Evolutionary conservation across 2,888 invertebrate genomes (phyloP), one percentile per base, ranked within the genome.

Genomic region (Perithous albicinctus): DNA sequence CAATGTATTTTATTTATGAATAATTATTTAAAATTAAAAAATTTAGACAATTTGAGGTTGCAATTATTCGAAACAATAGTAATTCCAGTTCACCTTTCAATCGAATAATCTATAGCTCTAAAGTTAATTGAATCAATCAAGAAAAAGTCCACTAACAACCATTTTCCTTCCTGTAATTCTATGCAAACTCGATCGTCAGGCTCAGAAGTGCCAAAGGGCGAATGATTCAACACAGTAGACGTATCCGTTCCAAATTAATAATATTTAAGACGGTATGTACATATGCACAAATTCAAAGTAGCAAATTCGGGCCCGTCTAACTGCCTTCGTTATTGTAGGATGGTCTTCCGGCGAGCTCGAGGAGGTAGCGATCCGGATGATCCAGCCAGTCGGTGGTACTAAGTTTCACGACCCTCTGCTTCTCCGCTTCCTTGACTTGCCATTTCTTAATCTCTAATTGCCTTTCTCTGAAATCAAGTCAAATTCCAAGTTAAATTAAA

Each of bases 331-430:
- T 96, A 93, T 96, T 96, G 93, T 97, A 97, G 89, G 96, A 96
- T 74, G 96, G 95, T 29, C 97, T 94, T 12, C 98, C 98, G 1
- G 97, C 98, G 90, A 98, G 93, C 92, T 98, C 97, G 82, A 98
- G 93, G 66, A 98, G 94, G 92, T 98, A 98, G 77, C 98, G 95
- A 94, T 99, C 99, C 0, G 99, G 98, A 93, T 98, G 98, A 91
- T 99, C 98, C 90, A 97, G 95, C 99, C 99, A 99, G 91, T 98
- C 98, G 20, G 97, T 96, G 0, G 98, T 96, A 15, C 96, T 97
- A 80, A 98, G 93, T 91, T 98, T 98, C 7, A 99, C 97, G 89
- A 96, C 95, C 72, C 97, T 94, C 88, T 97, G 96, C 81, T 96
- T 95, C 93, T 99, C 98, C 0, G 96, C 97, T 92, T 99, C 98